Percentiles rank a stretch among this genome's conserved stretches.
Conservation (phyloP, 2,888 invertebrate genomes). For the Chrysolina americana region DNA sequence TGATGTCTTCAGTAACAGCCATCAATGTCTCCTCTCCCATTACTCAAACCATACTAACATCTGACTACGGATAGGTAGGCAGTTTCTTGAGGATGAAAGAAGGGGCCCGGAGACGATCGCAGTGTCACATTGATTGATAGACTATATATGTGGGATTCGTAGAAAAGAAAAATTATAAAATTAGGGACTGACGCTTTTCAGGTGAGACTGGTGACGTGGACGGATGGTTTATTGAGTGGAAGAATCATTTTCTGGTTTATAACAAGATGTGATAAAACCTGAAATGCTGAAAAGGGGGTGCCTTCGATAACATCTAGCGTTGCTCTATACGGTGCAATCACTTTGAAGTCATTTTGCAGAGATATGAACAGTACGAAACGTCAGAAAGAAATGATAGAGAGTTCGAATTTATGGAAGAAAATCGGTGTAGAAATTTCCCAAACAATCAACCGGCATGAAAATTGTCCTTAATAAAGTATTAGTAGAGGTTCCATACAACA, state of each 20-base stretch:
- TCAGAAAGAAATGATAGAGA: no score
- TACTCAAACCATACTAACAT: constrained; percentile 45
- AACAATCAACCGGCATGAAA: no score
- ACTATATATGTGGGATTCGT: neutral
- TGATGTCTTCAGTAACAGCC: constrained; percentile 48
- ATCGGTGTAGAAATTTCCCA: no score
- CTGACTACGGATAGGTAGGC: constrained; percentile 41
- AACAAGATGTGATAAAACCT: no score
- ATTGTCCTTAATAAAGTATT: no score
- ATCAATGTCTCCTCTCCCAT: constrained; percentile 46
- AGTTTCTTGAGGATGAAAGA: constrained; percentile 54
- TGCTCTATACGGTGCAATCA: no score
- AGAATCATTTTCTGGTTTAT: neutral
- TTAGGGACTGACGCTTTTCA: neutral
- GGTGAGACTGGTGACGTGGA: neutral
- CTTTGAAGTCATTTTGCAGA: no score
- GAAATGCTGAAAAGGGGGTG: no score
- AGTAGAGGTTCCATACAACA: no score
- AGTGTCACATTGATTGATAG: constrained; percentile 30
- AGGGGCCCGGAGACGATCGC: constrained; percentile 39
- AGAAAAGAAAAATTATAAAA: constrained; percentile 3
- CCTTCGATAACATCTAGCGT: no score
- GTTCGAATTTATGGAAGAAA: no score
- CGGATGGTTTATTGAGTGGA: neutral
- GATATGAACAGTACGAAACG: no score